phyloP scores from a whole-genome alignment of 35 echinoderm and acorn worm genomes.

The Apostichopus californicus region DNA sequence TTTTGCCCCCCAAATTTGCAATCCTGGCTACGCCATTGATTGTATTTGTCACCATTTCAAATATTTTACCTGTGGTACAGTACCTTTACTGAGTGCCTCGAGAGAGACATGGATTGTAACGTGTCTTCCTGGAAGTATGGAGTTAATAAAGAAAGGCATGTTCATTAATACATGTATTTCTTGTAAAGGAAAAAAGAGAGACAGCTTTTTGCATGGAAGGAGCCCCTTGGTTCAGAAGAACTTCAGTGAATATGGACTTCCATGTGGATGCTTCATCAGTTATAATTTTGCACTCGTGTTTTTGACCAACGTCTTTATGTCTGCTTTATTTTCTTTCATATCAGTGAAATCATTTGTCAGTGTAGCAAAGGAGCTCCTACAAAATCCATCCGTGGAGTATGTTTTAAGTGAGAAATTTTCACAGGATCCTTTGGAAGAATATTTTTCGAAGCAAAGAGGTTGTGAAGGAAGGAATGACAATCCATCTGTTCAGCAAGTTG shows the following conservation, averaged over 20 bases:
- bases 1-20: too few relatives aligned
- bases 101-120: too few relatives aligned
- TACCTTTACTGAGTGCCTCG: too few relatives aligned
- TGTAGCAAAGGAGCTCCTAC: constrained; percentile 44
- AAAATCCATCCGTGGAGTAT: constrained; percentile 53
- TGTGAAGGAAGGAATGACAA: constrained; percentile 53
- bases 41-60: too few relatives aligned
- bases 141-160: too few relatives aligned
- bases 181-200: too few relatives aligned
- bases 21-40: too few relatives aligned
- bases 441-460: constrained; percentile 66
- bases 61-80: too few relatives aligned
- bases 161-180: too few relatives aligned
- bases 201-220: background rate
- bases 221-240: background rate
- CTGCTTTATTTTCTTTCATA: constrained; percentile 18
- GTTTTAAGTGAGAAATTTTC: constrained; percentile 66
- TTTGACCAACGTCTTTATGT: background rate
- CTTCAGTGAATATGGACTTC: background rate
- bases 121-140: too few relatives aligned
- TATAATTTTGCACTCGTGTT: background rate
- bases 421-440: constrained; percentile 82
- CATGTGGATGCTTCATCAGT: background rate
- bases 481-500: constrained; percentile 66
- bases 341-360: constrained; percentile 71